Evolutionary conservation across 2,797 vertebrate genomes (phyloP), one percentile per base, ranked within the genome.

Genomic region (Pseudotriccus pelzelni): DNA sequence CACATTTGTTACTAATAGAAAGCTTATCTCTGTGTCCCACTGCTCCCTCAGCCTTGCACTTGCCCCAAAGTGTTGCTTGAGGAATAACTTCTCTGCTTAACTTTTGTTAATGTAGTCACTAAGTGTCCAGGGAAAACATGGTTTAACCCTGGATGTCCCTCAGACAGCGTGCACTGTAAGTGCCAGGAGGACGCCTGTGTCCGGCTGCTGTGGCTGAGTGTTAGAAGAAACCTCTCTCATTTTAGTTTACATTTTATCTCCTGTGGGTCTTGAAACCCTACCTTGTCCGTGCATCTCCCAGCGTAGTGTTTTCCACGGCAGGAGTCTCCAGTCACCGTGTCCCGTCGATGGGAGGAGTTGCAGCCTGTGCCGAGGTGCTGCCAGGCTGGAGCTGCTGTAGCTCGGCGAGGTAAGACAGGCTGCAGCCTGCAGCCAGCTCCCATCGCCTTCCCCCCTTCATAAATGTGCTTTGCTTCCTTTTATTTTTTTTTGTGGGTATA

Each of bases 81-180:
- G 41, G n/a, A 43, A n/a, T 10, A 44, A 36, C n/a, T 56, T 24
- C 21, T 3, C 36, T 34, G 37, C 47, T 60, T 55, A 44, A 1
- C 49, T 23, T 47, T 7, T 3, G 3, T 32, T 17, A 3, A 43
- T 11, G 9, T 0, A 18, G 14, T 46, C 41, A 1, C 32, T 49
- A 28, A 28, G 20, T 2, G 6, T 19, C 1, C 52, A 44, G 23
- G 66, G 43, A 6, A 53, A 17, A 25, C 4, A 24, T 3, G 9
- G 7, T 21, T 58, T 10, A 43, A 27, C 9, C 47, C 63, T 6
- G 3, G 8, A 2, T 15, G 20, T 68, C 12, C 47, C 64, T 23
- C 16, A 10, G 44, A 37, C 11, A 10, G 14, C 1, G 1, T 14
- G 12, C 34, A 8, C 63, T 1, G 0, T 1, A 2, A 2, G 36